Evolutionary conservation across 2,113 vertebrate genomes (phyloP).

Genomic region (Stictonetta naevosa): DNA sequence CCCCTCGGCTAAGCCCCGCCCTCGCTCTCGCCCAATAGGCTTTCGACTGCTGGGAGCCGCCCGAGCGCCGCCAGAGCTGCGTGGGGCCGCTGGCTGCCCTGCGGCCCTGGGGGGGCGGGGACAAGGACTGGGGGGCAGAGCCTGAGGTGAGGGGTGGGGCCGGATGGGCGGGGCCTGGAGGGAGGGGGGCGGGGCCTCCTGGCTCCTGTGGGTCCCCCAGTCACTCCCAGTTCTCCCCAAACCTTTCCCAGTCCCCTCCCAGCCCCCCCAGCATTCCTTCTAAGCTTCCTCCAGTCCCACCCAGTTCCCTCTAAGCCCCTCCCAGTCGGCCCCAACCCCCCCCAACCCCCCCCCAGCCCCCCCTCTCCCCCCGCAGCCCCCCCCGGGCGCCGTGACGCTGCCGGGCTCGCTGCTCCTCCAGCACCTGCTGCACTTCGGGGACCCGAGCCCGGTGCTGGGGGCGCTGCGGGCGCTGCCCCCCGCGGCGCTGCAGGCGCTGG

Average conservation of each 20-base stretch:
- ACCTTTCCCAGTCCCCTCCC: too few species aligned
- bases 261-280: too few species aligned
- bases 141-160: background rate
- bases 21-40: background rate
- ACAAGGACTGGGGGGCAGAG: background rate
- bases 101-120: background rate
- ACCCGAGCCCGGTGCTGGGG: background rate
- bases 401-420: background rate
- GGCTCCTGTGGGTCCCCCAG: too few species aligned
- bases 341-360: too few species aligned
- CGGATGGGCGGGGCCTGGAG: too few species aligned
- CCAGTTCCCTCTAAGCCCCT: too few species aligned
- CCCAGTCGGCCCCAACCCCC: too few species aligned
- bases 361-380: background rate
- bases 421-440: background rate
- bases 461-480: background rate
- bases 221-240: too few species aligned
- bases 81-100: background rate
- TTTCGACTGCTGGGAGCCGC: background rate
- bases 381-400: background rate
- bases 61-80: background rate
- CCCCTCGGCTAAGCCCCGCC: too few species aligned
- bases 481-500: rapidly evolving
- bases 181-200: background rate
- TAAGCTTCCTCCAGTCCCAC: too few species aligned